Conservation (phyloP, 92 coral and sea anemone species). For the Zoanthus solanderi region DNA sequence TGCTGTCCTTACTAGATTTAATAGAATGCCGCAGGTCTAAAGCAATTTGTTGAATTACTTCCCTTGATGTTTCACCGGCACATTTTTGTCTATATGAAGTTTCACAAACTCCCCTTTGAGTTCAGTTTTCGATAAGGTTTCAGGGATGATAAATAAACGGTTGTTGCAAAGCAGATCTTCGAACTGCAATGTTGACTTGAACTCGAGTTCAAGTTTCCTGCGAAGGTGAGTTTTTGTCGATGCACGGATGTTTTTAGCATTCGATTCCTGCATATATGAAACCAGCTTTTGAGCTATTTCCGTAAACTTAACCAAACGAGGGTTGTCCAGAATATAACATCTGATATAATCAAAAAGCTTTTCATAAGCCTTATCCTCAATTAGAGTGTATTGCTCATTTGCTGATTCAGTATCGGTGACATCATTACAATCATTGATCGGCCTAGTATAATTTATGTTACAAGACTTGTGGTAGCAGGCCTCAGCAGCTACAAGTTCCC, state of each 20-base stretch:
- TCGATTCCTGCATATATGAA: constrained; percentile 43
- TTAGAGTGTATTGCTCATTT: neutral
- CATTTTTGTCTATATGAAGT: constrained; percentile 18
- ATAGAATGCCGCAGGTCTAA: constrained; percentile 21
- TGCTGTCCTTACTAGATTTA: constrained; percentile 21
- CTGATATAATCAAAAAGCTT: constrained; percentile 56
- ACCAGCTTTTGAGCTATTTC: constrained; percentile 46
- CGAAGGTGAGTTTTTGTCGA: constrained; percentile 61
- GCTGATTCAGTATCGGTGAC: no score
- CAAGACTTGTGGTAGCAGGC: constrained; percentile 73
- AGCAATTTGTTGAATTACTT: constrained; percentile 24
- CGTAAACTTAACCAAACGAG: constrained; percentile 41
- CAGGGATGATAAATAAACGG: constrained; percentile 16
- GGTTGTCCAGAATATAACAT: constrained; percentile 42
- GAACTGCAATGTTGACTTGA: constrained; percentile 47
- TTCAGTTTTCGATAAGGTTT: constrained; percentile 25
- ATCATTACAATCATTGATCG: constrained; percentile 22
- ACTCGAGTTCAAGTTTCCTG: constrained; percentile 62
- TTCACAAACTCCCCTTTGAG: constrained; percentile 11
- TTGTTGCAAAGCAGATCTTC: constrained; percentile 50
- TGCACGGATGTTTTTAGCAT: constrained; percentile 1
- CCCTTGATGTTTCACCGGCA: constrained; percentile 18
- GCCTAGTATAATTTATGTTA: constrained; percentile 43
- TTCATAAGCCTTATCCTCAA: constrained; percentile 33
- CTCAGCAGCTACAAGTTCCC: constrained; percentile 72